A percentile compares a stretch with the other conserved stretches of the same genome.
Evolutionary conservation across 2,888 invertebrate genomes (phyloP).

Genomic region (Epinotia demarniana): DNA sequence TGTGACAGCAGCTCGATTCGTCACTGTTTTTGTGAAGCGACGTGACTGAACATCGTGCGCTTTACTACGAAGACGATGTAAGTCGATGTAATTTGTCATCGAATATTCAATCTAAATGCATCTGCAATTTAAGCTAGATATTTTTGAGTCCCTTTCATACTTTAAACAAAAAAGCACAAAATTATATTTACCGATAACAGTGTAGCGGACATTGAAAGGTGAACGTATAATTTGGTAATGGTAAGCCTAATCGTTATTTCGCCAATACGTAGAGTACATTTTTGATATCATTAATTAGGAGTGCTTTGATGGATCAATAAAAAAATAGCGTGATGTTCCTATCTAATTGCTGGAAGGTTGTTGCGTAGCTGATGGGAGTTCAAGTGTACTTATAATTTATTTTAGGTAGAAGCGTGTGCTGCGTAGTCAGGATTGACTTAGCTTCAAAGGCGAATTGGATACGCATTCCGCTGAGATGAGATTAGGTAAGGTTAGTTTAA

Average conservation of each 20-base stretch:
- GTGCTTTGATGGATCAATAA: neutral
- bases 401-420: constrained; percentile 30
- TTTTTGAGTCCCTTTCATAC: neutral
- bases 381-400: constrained; percentile 29
- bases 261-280: neutral
- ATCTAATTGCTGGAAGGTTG: constrained; percentile 20
- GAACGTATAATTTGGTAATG: neutral
- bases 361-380: constrained; percentile 19
- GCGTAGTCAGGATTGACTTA: constrained; percentile 18
- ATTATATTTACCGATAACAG: constrained; percentile 8
- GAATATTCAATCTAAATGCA: neutral
- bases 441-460: constrained; percentile 25
- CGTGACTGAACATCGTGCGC: constrained; percentile 21
- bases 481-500: constrained; percentile 34
- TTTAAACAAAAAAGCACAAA: neutral
- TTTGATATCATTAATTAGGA: neutral
- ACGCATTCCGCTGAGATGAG: constrained; percentile 21
- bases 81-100: neutral
- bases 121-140: neutral
- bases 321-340: neutral
- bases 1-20: constrained; percentile 60
- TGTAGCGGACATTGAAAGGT: neutral
- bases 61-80: neutral
- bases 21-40: constrained; percentile 56
- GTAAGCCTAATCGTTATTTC: neutral